Base-by-base conservation (phyloP, 2,888 invertebrate genomes). In the Apomyelois bistriatella region DNA sequence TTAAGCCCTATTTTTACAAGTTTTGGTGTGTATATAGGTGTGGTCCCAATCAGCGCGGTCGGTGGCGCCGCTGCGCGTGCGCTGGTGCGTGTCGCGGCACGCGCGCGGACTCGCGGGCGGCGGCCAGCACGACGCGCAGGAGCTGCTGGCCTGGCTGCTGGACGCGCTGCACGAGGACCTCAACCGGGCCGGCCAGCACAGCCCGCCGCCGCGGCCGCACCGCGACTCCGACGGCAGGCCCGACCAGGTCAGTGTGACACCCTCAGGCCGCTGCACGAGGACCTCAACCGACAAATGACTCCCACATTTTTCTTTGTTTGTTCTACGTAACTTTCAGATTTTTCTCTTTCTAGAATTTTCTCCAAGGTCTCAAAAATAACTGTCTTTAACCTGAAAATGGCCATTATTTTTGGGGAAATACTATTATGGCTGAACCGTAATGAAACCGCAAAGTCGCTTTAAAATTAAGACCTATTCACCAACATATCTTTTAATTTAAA, bases 121-220 rank as follows among this genome's bases (percentile, higher is more conserved):
- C 63, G 96, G 96, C 9, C 98, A 98, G 85, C 98, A 98, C 85
- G 98, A 98, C 91, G 96, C 97, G 51, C 98, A 96, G 92, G 98
- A 98, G 87, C 91, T 98, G 62, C 92, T 98, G 32, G 97, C 97
- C 50, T 98, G 98, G 94, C 89, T 98, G 61, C 90, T 98, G 66
- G 98, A 98, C 88, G 95, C 96, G 48, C 91, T 98, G 62, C 98
- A 98, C 84, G 97, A 98, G 90, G 97, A 98, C 83, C 91, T 98
- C 60, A 97, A 97, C 88, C 90, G 97, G 9, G 96, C 96, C 96
- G 61, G 22, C 22, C 3, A 22, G 56, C 57, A 6, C 55, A 52
- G 16, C 46, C 51, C 28, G 53, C 47, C 48, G 32, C 67, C 90
- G 92, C 38, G 48, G 35, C 32, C 47, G 53, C 93, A 58, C 22